A percentile compares a stretch with the other conserved stretches of the same genome.
phyloP scores from a whole-genome alignment of 2,797 vertebrate genomes.

The Acipenser ruthenus region DNA sequence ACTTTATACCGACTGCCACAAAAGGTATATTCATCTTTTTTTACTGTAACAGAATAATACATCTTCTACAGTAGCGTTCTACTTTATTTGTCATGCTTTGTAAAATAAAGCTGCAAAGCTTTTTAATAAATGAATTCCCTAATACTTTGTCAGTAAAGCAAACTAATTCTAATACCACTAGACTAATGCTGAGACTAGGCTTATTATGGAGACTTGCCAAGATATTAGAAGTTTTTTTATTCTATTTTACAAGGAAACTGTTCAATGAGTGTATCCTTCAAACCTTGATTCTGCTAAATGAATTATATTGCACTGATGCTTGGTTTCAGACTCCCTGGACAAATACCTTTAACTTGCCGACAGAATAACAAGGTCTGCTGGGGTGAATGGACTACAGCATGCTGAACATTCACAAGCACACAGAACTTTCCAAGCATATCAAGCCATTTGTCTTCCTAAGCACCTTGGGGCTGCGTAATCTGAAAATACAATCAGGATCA shows the following conservation, averaged over 20 bases:
- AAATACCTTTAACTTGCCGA: constrained; percentile 30
- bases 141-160: constrained; percentile 57
- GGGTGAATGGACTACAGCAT: constrained; percentile 19
- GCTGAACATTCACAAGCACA: too few species aligned
- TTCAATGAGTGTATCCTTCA: constrained; percentile 30
- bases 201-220: constrained; percentile 17
- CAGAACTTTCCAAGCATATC: background rate
- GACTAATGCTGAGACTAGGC: constrained; percentile 36
- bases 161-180: constrained; percentile 43
- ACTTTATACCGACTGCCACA: too few species aligned
- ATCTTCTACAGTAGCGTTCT: too few species aligned
- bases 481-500: background rate
- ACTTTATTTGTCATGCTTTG: constrained; percentile 31
- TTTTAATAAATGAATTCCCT: constrained; percentile 46
- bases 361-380: constrained; percentile 38
- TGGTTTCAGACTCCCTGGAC: constrained; percentile 19
- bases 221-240: constrained; percentile 14
- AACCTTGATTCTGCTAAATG: constrained; percentile 16
- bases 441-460: constrained; percentile 5
- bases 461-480: background rate
- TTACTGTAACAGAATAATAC: background rate
- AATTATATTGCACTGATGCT: constrained; percentile 24
- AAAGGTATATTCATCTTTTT: background rate
- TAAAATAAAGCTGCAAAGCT: constrained; percentile 39
- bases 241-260: constrained; percentile 33